These are phyloP conservation scores for Actenoides hombroni DNA, from an alignment of 2,113 vertebrate species.

Conservation along the genomic window DNA sequence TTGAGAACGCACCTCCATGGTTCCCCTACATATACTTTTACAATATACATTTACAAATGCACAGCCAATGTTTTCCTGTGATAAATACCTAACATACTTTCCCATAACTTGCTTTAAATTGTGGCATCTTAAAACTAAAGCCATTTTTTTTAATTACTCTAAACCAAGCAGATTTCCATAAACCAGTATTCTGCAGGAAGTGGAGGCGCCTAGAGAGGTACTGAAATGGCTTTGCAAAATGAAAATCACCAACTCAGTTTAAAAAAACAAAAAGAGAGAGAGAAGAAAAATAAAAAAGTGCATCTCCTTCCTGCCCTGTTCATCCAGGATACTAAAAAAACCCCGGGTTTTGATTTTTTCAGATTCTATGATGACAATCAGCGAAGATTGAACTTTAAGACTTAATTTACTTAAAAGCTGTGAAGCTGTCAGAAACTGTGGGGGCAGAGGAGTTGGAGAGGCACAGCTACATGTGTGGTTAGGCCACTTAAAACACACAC, in stretches of 20 bases:
- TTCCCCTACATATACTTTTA: neutral
- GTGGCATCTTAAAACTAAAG: neutral
- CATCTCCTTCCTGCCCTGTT: neutral
- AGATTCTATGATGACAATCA: neutral
- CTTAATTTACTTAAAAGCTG: neutral
- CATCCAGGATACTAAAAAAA: neutral
- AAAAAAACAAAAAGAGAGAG: too few relatives aligned
- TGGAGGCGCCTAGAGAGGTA: neutral
- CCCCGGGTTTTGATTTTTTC: neutral
- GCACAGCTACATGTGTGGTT: constrained; percentile 20
- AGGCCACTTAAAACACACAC: constrained; percentile 30
- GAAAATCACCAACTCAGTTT: neutral
- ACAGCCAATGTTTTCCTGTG: neutral
- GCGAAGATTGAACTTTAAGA: neutral
- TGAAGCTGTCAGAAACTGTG: neutral
- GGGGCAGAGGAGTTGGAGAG: neutral
- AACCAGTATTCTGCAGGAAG: neutral
- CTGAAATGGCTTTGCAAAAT: neutral
- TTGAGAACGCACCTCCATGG: neutral
- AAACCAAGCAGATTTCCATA: neutral
- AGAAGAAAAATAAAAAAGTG: neutral
- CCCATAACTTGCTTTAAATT: neutral
- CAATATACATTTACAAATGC: neutral
- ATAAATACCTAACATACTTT: neutral
- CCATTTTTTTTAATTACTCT: neutral